Base-by-base conservation (phyloP, 2,888 invertebrate species). In the Drosophila sordidula region DNA sequence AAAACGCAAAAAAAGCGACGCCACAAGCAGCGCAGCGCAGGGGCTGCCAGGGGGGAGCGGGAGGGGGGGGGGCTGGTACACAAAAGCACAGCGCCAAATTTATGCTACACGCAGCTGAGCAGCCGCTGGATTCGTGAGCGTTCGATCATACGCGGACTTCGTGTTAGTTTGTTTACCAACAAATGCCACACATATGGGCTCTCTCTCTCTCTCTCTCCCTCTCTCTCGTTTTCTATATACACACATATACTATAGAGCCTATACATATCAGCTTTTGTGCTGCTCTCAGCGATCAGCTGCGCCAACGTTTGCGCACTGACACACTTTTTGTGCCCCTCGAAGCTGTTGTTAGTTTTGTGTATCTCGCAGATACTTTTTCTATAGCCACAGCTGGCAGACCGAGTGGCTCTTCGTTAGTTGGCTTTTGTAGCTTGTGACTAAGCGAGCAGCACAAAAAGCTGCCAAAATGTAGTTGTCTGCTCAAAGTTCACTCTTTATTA, bases 91-190 rank as follows among this genome's bases (percentile, higher is more conserved):
- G 57, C 80, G 70, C 67, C 81, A 74, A 75, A 76, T 70, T 85
- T 89, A 84, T 89, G 83, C 87, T 89, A 32, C 68, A 41, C 61
- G 58, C 87, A 80, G 89, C 89, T 85, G 89, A 75, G 82, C 81
- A 83, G 78, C 32, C 47, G 4, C 34, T 34, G 34, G 11, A 11
- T 12, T 34, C 34, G 12, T 65, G 29, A 46, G 61, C 46, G 62
- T 11, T 46, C 51, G 78, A 82, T 89, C 85, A 85, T 76, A 79
- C 88, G 77, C 72, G 58, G 41, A 58, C 58, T 72, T 85, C 88
- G 85, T 85, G 85, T 75, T 86, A 82, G 80, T 80, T 85, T 85
- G 85, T 85, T 85, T 89, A 85, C 83, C 65, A 89, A 85, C 88
- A 89, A 89, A 89, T 70, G 70, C 55, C 39, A 46, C 12, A 16